Base-by-base conservation (phyloP, 2,888 invertebrate genomes). In the Alcis repandata region DNA sequence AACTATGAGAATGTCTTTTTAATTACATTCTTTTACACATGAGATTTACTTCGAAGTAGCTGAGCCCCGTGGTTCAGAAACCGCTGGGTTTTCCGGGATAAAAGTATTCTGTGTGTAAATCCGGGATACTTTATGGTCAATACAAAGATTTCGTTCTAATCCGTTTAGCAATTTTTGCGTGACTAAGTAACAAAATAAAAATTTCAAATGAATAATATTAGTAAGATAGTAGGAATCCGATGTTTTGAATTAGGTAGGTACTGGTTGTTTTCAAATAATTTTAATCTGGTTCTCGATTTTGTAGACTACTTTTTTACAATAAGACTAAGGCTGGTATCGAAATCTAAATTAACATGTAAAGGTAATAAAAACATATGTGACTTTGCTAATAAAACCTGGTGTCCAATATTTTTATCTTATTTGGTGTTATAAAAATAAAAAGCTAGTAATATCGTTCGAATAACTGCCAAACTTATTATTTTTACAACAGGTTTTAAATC, bases 1-100 rank as follows among this genome's bases (percentile, higher is more conserved):
- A 76, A 71, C 63, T 68, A 67, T 63, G 67, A 60, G 67, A 75
- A 76, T 76, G 68, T 67, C 40, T 73, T 78, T 75, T 73, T 76
- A 76, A 78, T 75, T 67, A 61, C 48, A 41, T 57, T 64, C 69
- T 68, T 52, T 62, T 49, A 51, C 43, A 46, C 52, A 56, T 45
- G 40, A 59, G 64, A 58, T 54, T 60, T 48, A 49, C 33, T 59
- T 38, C n/a, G n/a, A n/a, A n/a, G n/a, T n/a, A n/a, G n/a, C n/a
- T n/a, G n/a, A n/a, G n/a, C n/a, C n/a, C n/a, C n/a, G n/a, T n/a
- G n/a, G n/a, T n/a, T n/a, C n/a, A n/a, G n/a, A n/a, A n/a, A n/a
- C n/a, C n/a, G n/a, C n/a, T n/a, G n/a, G n/a, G n/a, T n/a, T n/a
- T n/a, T n/a, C n/a, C n/a, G n/a, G n/a, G n/a, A n/a, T n/a, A n/a